These are phyloP conservation scores for Ashinkailepas kermadecensis DNA, from an alignment of 2,888 invertebrate species.

Conservation along the genomic window DNA sequence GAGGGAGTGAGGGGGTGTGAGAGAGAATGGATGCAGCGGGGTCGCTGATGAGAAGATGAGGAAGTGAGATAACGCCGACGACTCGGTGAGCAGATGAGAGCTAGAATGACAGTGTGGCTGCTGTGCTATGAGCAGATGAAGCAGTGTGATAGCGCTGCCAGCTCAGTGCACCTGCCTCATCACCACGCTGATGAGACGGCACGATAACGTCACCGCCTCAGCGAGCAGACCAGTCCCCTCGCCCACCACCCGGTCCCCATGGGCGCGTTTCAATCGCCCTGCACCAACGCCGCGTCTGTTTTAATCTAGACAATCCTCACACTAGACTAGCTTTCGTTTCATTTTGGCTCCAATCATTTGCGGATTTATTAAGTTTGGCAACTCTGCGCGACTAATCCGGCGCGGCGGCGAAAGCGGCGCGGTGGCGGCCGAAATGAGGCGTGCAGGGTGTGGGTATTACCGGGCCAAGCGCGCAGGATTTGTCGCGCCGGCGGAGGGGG, in stretches of 20 bases:
- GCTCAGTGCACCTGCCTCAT: too few relatives aligned
- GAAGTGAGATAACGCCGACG: too few relatives aligned
- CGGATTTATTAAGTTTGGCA: slow-evolving; percentile 25
- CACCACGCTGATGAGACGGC: too few relatives aligned
- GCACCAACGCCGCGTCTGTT: background rate
- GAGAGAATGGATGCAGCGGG: too few relatives aligned
- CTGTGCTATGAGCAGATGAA: too few relatives aligned
- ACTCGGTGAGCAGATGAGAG: too few relatives aligned
- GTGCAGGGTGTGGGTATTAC: slow-evolving; percentile 15
- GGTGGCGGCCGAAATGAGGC: background rate
- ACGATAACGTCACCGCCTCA: background rate
- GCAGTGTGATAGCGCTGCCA: background rate
- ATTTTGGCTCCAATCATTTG: slow-evolving; percentile 16
- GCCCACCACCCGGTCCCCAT: background rate
- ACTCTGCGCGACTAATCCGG: slow-evolving; percentile 24
- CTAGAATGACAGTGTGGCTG: too few relatives aligned
- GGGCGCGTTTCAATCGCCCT: background rate
- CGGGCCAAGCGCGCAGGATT: background rate
- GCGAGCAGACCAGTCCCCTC: background rate
- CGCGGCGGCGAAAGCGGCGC: background rate
- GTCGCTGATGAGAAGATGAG: too few relatives aligned
- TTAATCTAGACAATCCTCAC: slow-evolving; percentile 16
- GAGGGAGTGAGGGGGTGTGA: too few relatives aligned
- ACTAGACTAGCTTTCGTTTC: slow-evolving; percentile 18
- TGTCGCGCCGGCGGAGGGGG: background rate